Conservation (phyloP, 2,113 vertebrate genomes). For the Catharus minimus region DNA sequence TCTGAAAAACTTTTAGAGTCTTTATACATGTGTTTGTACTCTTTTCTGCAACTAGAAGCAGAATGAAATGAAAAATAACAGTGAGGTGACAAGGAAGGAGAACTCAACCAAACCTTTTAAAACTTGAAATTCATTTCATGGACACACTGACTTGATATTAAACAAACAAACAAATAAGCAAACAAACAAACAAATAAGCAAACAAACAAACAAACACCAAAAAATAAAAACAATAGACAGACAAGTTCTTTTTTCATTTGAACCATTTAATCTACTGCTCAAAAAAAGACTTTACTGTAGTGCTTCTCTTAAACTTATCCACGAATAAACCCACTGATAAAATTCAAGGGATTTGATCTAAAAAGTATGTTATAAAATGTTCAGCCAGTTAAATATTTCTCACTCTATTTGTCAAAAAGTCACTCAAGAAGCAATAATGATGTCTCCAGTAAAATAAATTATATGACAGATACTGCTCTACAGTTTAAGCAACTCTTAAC, state of each 20-base stretch:
- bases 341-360: neutral
- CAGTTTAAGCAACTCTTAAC: neutral
- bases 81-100: neutral
- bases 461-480: neutral
- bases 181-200: neutral
- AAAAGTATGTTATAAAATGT: neutral
- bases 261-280: neutral
- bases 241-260: neutral
- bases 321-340: accelerated
- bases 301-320: neutral
- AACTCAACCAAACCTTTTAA: neutral
- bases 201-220: neutral
- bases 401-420: neutral
- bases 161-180: neutral
- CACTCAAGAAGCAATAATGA: neutral
- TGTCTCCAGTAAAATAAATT: neutral
- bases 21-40: neutral
- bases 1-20: neutral
- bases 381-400: neutral
- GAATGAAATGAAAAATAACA: neutral
- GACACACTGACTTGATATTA: neutral
- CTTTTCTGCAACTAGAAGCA: neutral
- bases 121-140: neutral
- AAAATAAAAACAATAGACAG: neutral
- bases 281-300: neutral